Conservation (phyloP, 2,113 vertebrate species). For the Cacatua alba region DNA sequence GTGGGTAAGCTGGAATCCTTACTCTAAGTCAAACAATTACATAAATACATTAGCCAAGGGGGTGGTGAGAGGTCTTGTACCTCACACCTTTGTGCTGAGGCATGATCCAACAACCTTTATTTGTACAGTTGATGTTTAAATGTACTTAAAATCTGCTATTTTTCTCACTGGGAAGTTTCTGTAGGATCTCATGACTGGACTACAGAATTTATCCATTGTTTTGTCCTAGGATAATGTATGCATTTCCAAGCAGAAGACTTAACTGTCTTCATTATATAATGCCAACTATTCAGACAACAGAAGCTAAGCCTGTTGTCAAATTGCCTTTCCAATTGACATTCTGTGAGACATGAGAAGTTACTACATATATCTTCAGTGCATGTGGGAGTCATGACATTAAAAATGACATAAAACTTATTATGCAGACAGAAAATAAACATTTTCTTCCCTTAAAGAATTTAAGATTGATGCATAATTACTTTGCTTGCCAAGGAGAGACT, state of each 20-base stretch:
- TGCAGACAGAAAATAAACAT: slow-evolving; percentile 69
- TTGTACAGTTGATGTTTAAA: not conserved
- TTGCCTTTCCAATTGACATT: slow-evolving; percentile 25
- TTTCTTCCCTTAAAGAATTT: slow-evolving; percentile 51
- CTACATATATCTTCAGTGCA: slow-evolving; percentile 45
- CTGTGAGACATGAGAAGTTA: slow-evolving; percentile 16
- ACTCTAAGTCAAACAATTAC: not conserved
- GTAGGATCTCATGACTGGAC: not conserved
- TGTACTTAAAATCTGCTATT: not conserved
- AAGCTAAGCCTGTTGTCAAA: slow-evolving; percentile 29
- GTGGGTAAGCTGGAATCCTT: not conserved
- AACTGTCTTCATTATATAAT: slow-evolving; percentile 27
- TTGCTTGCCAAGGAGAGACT: slow-evolving; percentile 38
- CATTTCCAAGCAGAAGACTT: not conserved
- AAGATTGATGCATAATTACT: slow-evolving; percentile 64
- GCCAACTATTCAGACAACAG: slow-evolving; percentile 42
- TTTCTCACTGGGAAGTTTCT: not conserved
- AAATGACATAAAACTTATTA: slow-evolving; percentile 62
- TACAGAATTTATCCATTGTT: not conserved
- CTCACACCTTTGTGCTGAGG: not conserved
- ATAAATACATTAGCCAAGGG: not conserved
- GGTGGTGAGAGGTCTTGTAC: not conserved
- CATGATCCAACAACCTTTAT: rapidly evolving
- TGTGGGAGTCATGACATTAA: slow-evolving; percentile 63
- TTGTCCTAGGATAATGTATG: not conserved